Evolutionary conservation across 2,797 vertebrate species (phyloP), one percentile per base, ranked within the genome.

Genomic region (Myotis daubentonii): DNA sequence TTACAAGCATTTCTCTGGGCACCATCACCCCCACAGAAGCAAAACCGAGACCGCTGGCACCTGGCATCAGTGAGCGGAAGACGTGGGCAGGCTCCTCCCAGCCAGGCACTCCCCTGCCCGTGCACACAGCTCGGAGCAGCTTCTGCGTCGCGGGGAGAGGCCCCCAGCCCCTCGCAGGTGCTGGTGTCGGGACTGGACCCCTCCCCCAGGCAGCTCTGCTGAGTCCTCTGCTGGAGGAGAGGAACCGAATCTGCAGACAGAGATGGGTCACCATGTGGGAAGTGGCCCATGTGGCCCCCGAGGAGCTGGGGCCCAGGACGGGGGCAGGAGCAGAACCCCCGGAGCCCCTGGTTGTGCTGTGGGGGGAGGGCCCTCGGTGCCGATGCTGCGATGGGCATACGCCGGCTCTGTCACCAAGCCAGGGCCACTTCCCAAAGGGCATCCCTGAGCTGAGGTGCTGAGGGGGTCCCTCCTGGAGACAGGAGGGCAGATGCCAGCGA

Each of bases 11-110:
- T 65, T 76, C 70, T 12, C 30, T 8, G 10, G n/a, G 47, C 2
- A 49, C 57, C 10, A 1, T 51, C 16, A 3, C 22, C 30, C 17
- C 36, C 13, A 1, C 15, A 12, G 25, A 70, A 78, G 72, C 23
- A 16, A 44, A 71, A 10, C 30, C 0, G 11, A n/a, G 74, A 62
- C 44, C 8, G 0, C 25, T 20, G 11, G 51, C 68, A 51, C 33
- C 6, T 41, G 3, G 89, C 30, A 0, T 36, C 25, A 0, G 10
- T 20, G 53, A 8, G 55, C 0, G 3, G 36, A 16, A 44, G 47
- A 6, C 8, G 0, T 11, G 0, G 0, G 30, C 74, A 12, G 60
- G 20, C 53, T 90, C 78, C 38, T 2, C 28, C 17, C 1, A 1
- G 71, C 47, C 47, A 2, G 1, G 15, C 33, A 2, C 33, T 0